phyloP scores from a whole-genome alignment of 1,140 invertebrate species.

The Caenorhabditis inopinata region DNA sequence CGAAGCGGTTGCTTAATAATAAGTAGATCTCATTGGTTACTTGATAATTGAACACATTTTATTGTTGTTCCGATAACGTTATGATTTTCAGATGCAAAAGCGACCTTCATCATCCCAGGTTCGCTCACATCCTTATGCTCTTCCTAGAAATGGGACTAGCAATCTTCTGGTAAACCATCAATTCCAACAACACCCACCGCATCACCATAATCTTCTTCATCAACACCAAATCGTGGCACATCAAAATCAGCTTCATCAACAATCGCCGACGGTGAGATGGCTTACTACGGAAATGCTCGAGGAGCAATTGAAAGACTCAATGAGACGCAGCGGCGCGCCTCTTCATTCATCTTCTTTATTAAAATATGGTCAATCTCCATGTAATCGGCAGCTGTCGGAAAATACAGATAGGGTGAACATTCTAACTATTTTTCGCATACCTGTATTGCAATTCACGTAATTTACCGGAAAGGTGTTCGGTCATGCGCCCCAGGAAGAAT shows the following conservation, averaged over 20 bases:
- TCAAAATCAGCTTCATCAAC: not conserved
- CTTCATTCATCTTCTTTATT: not conserved
- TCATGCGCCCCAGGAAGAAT: too few relatives aligned
- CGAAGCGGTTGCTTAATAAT: too few relatives aligned
- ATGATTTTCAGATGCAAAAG: too few relatives aligned
- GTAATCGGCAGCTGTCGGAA: not conserved
- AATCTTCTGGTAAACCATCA: not conserved
- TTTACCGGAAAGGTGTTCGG: too few relatives aligned
- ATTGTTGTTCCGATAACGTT: too few relatives aligned
- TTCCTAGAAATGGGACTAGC: not conserved
- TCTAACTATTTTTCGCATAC: not conserved
- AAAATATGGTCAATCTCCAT: not conserved
- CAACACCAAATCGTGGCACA: not conserved
- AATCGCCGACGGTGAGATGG: constrained; percentile 1
- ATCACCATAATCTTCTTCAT: too few relatives aligned
- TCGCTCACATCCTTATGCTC: not conserved
- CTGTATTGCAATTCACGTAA: too few relatives aligned
- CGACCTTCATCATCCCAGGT: not conserved
- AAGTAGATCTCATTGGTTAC: too few relatives aligned
- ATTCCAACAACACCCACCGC: not conserved
- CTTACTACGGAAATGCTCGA: too few relatives aligned
- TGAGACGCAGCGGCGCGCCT: not conserved
- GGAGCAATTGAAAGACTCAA: not conserved
- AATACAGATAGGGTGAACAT: constrained; percentile 1
- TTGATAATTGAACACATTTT: too few relatives aligned